phyloP scores from a whole-genome alignment of 2,113 vertebrate genomes.

The Tursiops truncatus region DNA sequence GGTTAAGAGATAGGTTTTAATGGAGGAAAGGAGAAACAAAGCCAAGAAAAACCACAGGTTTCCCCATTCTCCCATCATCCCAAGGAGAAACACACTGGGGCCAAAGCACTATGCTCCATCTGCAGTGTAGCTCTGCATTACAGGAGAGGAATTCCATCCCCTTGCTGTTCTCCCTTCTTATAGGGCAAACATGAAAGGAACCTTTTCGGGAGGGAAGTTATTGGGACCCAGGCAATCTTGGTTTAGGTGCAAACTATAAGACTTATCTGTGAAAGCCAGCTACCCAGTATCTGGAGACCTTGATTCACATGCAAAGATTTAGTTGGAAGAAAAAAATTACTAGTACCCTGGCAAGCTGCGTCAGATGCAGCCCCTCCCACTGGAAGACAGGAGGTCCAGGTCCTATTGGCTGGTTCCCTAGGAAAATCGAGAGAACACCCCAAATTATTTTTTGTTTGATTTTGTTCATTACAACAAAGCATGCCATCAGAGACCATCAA shows the following conservation, averaged over 20 bases:
- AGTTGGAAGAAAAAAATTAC: neutral
- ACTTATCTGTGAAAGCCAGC: neutral
- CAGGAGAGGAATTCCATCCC: neutral
- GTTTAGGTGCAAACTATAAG: neutral
- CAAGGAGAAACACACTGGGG: neutral
- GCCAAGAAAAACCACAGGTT: neutral
- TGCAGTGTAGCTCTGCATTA: neutral
- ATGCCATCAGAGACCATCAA: neutral
- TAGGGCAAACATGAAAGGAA: neutral
- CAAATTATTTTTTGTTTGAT: neutral
- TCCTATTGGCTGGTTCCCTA: neutral
- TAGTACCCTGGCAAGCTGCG: neutral
- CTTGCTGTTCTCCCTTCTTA: neutral
- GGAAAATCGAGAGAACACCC: neutral
- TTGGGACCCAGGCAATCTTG: neutral
- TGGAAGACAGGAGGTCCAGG: neutral
- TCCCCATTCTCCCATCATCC: neutral
- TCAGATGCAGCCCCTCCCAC: neutral
- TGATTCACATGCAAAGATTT: neutral
- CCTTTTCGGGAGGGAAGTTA: neutral
- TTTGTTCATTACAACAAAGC: neutral
- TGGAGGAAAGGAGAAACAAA: neutral
- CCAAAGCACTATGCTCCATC: neutral
- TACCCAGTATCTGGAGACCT: neutral
- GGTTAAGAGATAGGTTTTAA: neutral